Evolutionary conservation across 2,797 vertebrate genomes (phyloP), one percentile per base, ranked within the genome.

Genomic region (Adrianichthys oophorus): DNA sequence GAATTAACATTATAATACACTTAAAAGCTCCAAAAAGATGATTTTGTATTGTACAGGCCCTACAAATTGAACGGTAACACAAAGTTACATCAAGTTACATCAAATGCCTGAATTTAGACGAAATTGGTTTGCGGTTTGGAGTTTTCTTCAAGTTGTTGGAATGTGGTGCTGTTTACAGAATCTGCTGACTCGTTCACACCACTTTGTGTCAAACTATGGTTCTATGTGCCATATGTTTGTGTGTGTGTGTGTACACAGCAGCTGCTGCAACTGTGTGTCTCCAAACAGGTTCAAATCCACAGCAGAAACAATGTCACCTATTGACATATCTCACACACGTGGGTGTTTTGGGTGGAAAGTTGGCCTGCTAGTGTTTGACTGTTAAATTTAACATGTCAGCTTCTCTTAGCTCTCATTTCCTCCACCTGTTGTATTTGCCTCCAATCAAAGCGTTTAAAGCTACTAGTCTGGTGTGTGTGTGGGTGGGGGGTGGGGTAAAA

Each of bases 301-400:
- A 37, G 32, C 10, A 3, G 32, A 37, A 37, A 37, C 32, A 37
- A 37, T 37, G 10, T 37, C 32, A 37, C 32, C 32, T 37, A 37
- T 37, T 37, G 32, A 37, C 32, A 37, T 12, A 37, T 37, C 23
- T 52, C 46, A 63, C 46, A 24, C 51, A 62, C 49, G 41, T 56
- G 42, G 50, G 50, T 21, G n/a, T 13, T 3, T 3, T 5, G 15
- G 50, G 56, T 70, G 76, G 56, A 48, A 66, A 52, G 59, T 29
- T 0, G n/a, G 16, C 52, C 66, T 26, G 65, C 8, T 76, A 70
- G 60, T 74, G 76, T 84, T 79, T 84, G 74, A 63, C 77, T 81
- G 85, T 79, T 64, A 85, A 62, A 78, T 84, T 81, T 76, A 71
- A 82, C 83, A 78, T 65, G 72, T 74, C 74, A 18, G 53, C n/a